These are phyloP conservation scores for Arrhopalites spinosus DNA, from an alignment of 2,888 invertebrate genomes.

Conservation along the genomic window DNA sequence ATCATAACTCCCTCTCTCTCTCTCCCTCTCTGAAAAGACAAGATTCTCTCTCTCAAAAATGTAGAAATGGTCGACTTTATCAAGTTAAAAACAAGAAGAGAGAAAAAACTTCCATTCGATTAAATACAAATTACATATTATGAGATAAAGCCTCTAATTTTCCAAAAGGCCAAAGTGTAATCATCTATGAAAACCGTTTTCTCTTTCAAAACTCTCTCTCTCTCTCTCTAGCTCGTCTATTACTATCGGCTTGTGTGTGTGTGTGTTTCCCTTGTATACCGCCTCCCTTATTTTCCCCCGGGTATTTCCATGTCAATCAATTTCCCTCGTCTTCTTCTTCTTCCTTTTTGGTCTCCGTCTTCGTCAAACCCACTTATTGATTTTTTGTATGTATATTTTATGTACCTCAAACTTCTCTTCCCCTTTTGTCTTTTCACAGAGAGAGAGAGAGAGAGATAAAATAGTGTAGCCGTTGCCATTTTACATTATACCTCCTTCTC, in stretches of 20 bases:
- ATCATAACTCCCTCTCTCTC: too few relatives aligned
- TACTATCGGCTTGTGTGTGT: not conserved
- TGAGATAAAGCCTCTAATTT: conserved; percentile 39
- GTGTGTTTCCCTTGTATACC: not conserved
- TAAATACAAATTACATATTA: conserved; percentile 39
- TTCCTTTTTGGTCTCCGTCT: not conserved
- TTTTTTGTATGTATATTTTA: conserved; percentile 32
- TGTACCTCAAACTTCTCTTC: conserved; percentile 1
- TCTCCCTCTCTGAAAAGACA: too few relatives aligned
- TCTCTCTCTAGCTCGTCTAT: not conserved
- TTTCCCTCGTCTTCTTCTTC: conserved; percentile 4
- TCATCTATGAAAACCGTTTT: conserved; percentile 39
- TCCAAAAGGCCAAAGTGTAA: conserved; percentile 38
- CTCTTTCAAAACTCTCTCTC: conserved; percentile 8
- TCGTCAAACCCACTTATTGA: conserved; percentile 32
- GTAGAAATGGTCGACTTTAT: conserved; percentile 25
- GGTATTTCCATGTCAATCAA: conserved; percentile 35
- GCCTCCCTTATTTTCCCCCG: conserved; percentile 13
- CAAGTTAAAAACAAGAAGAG: conserved; percentile 35
- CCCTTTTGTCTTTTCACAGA: not conserved
- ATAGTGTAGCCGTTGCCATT: not conserved
- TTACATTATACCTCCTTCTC: not conserved
- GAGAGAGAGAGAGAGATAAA: not conserved
- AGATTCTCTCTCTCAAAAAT: not conserved
- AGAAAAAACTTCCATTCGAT: conserved; percentile 40